Conservation (phyloP, 2,888 invertebrate genomes). For the Drosophila neutralis region DNA sequence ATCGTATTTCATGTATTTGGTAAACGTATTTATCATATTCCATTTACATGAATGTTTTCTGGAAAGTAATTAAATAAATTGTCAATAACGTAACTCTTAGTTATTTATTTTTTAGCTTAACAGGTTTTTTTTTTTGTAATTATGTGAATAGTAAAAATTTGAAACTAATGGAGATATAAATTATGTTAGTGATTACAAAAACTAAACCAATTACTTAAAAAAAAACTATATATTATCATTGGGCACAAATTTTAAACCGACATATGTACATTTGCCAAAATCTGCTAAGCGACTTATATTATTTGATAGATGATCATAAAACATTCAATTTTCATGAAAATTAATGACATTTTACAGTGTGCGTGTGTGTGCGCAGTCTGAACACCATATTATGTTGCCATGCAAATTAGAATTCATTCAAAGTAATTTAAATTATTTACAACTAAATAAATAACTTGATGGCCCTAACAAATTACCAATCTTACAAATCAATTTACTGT, state of each 20-base stretch:
- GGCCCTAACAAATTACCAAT: slow-evolving; percentile 21
- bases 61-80: not conserved
- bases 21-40: not conserved
- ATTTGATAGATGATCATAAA: slow-evolving; percentile 1
- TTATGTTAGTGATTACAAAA: not conserved
- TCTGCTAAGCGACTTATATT: not conserved
- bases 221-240: not conserved
- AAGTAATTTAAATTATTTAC: slow-evolving; percentile 7
- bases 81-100: not conserved
- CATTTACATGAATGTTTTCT: not conserved
- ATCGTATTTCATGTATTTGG: not conserved
- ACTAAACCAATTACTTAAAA: not conserved
- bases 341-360: not conserved
- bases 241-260: not conserved
- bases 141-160: not conserved
- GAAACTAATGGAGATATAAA: not conserved
- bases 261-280: not conserved
- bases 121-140: not conserved
- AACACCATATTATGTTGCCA: not conserved
- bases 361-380: not conserved
- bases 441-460: slow-evolving; percentile 32
- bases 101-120: not conserved
- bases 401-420: not conserved
- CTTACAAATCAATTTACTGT: slow-evolving; percentile 35
- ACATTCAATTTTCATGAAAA: not conserved